phyloP scores from a whole-genome alignment of 2,797 vertebrate genomes.

The Poecilia picta region DNA sequence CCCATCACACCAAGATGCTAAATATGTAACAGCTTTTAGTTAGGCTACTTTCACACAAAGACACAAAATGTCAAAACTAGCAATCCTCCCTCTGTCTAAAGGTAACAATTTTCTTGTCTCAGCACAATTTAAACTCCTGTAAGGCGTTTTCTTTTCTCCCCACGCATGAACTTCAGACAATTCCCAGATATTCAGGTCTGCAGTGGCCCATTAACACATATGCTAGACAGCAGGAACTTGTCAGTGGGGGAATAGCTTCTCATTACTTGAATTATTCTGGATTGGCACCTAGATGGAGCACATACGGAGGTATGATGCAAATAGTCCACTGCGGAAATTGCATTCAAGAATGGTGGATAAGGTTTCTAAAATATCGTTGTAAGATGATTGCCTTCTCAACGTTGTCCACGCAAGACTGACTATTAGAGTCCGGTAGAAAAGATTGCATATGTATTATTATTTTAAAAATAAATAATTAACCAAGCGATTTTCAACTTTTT shows the following conservation, averaged over 20 bases:
- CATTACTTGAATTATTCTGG: slow-evolving; percentile 15
- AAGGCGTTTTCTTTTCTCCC: slow-evolving; percentile 1
- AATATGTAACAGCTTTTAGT: slow-evolving; percentile 8
- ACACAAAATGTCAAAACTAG: slow-evolving; percentile 10
- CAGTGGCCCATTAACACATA: slow-evolving; percentile 5
- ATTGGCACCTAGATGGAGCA: slow-evolving; percentile 7
- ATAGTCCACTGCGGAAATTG: slow-evolving; percentile 1
- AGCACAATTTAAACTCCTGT: slow-evolving; percentile 10
- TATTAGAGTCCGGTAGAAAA: not conserved
- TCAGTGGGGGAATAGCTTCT: slow-evolving; percentile 7
- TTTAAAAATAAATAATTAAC: not conserved
- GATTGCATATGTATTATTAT: not conserved
- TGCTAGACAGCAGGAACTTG: slow-evolving; percentile 9
- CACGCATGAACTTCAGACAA: slow-evolving; percentile 12
- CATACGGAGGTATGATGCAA: not conserved
- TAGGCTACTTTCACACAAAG: not conserved
- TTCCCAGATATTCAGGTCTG: not conserved
- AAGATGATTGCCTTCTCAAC: not conserved
- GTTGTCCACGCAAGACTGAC: not conserved
- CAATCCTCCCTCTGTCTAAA: slow-evolving; percentile 5
- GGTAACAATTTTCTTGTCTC: slow-evolving; percentile 7
- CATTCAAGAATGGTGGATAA: not conserved
- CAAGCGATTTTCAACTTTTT: not conserved
- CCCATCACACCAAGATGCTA: slow-evolving; percentile 1
- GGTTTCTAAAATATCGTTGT: not conserved